phyloP scores from a whole-genome alignment of 1,140 invertebrate species.

The Agrilus planipennis region DNA sequence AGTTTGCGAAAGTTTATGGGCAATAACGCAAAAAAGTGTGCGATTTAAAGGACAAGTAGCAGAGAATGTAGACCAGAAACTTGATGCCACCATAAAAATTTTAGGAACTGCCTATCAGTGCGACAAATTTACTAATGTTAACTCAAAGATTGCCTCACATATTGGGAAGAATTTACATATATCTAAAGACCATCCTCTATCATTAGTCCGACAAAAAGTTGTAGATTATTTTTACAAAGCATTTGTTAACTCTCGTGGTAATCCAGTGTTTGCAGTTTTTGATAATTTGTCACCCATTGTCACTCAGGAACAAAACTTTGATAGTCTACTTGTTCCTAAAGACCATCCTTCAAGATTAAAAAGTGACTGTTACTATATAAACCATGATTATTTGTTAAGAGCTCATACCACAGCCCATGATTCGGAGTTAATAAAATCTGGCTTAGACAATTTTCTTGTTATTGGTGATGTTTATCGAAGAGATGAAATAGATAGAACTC shows the following conservation, averaged over 20 bases:
- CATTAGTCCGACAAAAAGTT: slow-evolving; percentile 66
- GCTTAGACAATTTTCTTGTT: slow-evolving; percentile 86
- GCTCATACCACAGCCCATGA: slow-evolving; percentile 95
- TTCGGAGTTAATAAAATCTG: slow-evolving; percentile 70
- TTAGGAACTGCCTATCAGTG: too few relatives aligned
- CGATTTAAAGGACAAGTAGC: too few relatives aligned
- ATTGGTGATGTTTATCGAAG: slow-evolving; percentile 93
- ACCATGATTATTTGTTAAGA: slow-evolving; percentile 62
- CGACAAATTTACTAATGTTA: too few relatives aligned
- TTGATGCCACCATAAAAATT: too few relatives aligned
- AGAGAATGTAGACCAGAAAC: too few relatives aligned
- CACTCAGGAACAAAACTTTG: slow-evolving; percentile 77
- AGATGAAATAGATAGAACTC: slow-evolving; percentile 89
- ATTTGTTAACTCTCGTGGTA: slow-evolving; percentile 61
- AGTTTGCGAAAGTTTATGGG: too few relatives aligned
- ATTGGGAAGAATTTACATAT: slow-evolving; percentile 71
- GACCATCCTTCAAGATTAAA: slow-evolving; percentile 74
- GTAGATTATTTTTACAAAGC: slow-evolving; percentile 75
- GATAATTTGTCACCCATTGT: slow-evolving; percentile 78
- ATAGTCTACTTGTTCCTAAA: slow-evolving; percentile 66
- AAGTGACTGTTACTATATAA: slow-evolving; percentile 89
- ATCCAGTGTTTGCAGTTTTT: slow-evolving; percentile 79
- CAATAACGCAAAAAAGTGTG: too few relatives aligned
- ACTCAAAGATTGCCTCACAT: slow-evolving; percentile 68
- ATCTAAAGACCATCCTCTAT: slow-evolving; percentile 68